Percentiles rank a stretch among this genome's conserved stretches.
Evolutionary conservation across 2,113 vertebrate species (phyloP).

Genomic region (Oncorhynchus nerka): DNA sequence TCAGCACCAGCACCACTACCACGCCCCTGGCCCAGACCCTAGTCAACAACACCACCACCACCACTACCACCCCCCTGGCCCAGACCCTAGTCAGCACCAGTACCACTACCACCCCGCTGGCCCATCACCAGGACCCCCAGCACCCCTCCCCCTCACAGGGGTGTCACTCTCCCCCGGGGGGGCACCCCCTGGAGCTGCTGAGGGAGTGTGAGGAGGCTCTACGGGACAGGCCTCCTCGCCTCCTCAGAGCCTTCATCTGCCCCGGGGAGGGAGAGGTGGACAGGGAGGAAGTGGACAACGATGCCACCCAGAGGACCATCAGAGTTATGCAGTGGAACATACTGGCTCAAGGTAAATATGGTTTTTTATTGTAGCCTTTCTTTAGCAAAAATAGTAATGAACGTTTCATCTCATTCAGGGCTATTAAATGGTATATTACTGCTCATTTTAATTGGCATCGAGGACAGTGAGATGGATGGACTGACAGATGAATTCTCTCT

Average conservation of each 20-base stretch:
- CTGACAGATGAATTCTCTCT: not conserved
- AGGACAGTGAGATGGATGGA: not conserved
- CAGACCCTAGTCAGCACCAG: not conserved
- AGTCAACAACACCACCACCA: too few relatives aligned
- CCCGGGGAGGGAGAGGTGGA: conserved; percentile 28
- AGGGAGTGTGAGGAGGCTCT: conserved; percentile 85
- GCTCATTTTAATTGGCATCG: not conserved
- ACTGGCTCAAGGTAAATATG: conserved; percentile 88
- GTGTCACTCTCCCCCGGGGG: conserved; percentile 62
- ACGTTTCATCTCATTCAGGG: not conserved
- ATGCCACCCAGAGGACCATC: conserved; percentile 76
- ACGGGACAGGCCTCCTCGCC: conserved; percentile 77
- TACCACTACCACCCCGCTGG: conserved; percentile 40
- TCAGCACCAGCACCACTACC: conserved; percentile 23
- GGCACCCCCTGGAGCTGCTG: conserved; percentile 79
- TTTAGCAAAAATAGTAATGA: not conserved
- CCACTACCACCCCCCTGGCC: too few relatives aligned
- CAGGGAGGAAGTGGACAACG: conserved; percentile 11
- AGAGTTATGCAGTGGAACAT: conserved; percentile 99
- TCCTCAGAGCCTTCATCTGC: conserved; percentile 78
- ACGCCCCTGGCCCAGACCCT: conserved; percentile 30
- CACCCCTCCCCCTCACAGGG: conserved; percentile 60
- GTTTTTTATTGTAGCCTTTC: conserved; percentile 68
- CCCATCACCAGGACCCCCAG: conserved; percentile 62
- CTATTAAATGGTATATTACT: not conserved